Base-by-base conservation (phyloP, 2,888 invertebrate species). In the Papilio protenor region DNA sequence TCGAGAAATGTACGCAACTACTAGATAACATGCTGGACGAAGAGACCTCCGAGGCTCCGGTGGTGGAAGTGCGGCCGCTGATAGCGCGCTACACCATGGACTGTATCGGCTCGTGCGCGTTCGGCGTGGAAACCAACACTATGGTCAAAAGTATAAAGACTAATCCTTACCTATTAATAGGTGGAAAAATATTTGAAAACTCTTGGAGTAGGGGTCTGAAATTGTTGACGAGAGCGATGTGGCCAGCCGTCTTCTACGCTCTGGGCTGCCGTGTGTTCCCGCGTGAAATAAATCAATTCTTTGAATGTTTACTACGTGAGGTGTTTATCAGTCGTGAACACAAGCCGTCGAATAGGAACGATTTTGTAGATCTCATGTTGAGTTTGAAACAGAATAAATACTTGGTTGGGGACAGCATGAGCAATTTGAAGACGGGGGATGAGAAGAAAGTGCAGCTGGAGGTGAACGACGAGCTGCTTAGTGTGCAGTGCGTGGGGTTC, bases 401-500 rank as follows among this genome's bases (percentile, higher is more conserved):
- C 18, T 83, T 92, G 33, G 80, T 79, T 2, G 91, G 91, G 0
- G 90, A 90, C 77, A 86, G 87, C 72, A 80, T 91, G 33, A 84
- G 70, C 0, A 89, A 87, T 57, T 81, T 86, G 81, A 74, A 76
- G 69, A 80, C 77, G 4, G 85, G 83, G 0, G 83, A 78, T 0
- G 80, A 80, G 0, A 83, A 86, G 10, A 87, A 82, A 27, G 75
- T 85, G 0, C 23, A 79, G 0, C 52, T 92, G 0, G 84, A 88
- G 3, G 83, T 95, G 0, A 87, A 91, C 0, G 84, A 95, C 16
- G 89, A 94, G 3, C 84, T 95, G 57, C 81, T 96, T 8, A 90
- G 94, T 0, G 92, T 95, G 0, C 96, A 96, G 77, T 94, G 95
- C 3, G 88, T 95, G 11, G 81, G 94, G 0, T 95, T 96, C 70